Evolutionary conservation across 2,797 vertebrate species (phyloP).

Genomic region (Channallabes apus): DNA sequence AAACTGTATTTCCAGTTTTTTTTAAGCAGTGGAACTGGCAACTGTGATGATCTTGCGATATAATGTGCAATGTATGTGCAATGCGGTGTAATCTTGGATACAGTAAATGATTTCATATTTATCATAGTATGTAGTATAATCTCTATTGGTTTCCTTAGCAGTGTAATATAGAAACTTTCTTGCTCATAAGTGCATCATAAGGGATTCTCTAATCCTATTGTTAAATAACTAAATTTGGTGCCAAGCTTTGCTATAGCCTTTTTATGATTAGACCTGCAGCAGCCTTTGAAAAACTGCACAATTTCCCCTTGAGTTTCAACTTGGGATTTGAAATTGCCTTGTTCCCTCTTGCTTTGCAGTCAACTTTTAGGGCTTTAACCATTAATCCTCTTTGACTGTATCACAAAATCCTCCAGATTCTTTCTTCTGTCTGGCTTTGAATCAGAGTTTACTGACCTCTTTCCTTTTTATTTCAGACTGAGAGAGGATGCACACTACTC

Average conservation of each 20-base stretch:
- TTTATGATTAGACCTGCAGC: neutral
- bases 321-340: neutral
- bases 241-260: neutral
- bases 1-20: neutral
- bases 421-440: neutral
- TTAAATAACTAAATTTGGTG: neutral
- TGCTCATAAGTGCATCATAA: neutral
- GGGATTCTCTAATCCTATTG: neutral
- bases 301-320: neutral
- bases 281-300: neutral
- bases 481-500: conserved; percentile 82
- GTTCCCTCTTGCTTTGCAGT: neutral
- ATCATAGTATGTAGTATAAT: neutral
- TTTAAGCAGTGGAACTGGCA: neutral
- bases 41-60: neutral
- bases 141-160: neutral
- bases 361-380: neutral
- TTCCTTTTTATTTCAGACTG: neutral
- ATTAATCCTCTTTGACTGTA: neutral
- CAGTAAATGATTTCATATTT: too few relatives aligned
- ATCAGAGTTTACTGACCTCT: neutral
- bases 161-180: neutral
- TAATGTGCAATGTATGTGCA: neutral
- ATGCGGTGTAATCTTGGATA: too few relatives aligned
- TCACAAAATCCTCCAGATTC: neutral